Evolutionary conservation across 1,140 invertebrate species (phyloP).

Genomic region (Atta texana): DNA sequence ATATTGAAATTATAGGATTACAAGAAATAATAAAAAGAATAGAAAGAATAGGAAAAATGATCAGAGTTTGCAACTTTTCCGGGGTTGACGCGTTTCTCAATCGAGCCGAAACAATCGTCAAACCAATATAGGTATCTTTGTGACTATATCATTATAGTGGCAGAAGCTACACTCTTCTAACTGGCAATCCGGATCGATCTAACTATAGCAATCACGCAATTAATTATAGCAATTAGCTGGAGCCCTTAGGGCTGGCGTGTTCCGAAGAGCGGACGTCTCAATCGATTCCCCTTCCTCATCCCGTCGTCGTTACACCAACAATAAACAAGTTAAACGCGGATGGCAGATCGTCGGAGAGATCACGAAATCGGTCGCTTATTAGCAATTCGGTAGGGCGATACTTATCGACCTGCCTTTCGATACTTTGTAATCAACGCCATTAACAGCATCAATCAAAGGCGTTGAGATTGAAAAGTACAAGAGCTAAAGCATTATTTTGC

Average conservation of each 20-base stretch:
- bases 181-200: constrained; percentile 70
- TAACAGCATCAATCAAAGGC: constrained; percentile 5
- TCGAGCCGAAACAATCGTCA: constrained; percentile 60
- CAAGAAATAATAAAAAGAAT: not conserved
- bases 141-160: constrained; percentile 69
- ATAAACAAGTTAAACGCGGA: constrained; percentile 59
- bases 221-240: constrained; percentile 79
- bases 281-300: constrained; percentile 56
- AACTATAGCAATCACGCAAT: constrained; percentile 80
- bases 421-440: constrained; percentile 20
- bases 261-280: constrained; percentile 73
- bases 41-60: not conserved
- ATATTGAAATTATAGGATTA: not conserved
- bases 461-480: constrained; percentile 7
- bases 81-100: constrained; percentile 57
- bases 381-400: constrained; percentile 48
- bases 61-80: not conserved
- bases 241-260: constrained; percentile 73
- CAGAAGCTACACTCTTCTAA: constrained; percentile 68
- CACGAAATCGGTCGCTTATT: constrained; percentile 49
- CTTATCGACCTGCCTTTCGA: constrained; percentile 26
- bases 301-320: constrained; percentile 39
- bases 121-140: constrained; percentile 49
- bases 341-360: constrained; percentile 51
- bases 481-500: not conserved